These are phyloP conservation scores for Platycheirus albimanus DNA, from an alignment of 2,888 invertebrate species.

Conservation along the genomic window DNA sequence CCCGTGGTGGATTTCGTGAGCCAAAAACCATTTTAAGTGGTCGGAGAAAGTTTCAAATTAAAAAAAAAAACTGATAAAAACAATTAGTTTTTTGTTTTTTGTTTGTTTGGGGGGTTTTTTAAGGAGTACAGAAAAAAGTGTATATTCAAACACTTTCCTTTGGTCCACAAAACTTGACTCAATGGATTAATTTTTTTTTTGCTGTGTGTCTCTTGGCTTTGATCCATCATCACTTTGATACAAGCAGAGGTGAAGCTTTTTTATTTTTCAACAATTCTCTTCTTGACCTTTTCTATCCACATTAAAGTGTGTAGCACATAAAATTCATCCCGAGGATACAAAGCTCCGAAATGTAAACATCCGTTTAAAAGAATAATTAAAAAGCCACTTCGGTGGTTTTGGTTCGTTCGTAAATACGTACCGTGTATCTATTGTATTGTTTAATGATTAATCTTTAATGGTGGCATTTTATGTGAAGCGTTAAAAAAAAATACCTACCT, in stretches of 20 bases:
- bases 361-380: slow-evolving; percentile 45
- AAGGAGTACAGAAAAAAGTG: slow-evolving; percentile 25
- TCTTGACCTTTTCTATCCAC: slow-evolving; percentile 52
- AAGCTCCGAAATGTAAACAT: slow-evolving; percentile 48
- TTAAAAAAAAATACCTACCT: too few species aligned
- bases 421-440: not conserved
- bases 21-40: slow-evolving; percentile 16
- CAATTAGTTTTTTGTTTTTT: not conserved
- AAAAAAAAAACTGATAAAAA: not conserved
- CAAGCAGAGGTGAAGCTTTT: slow-evolving; percentile 18
- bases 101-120: too few species aligned
- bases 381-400: slow-evolving; percentile 11
- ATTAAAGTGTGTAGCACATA: slow-evolving; percentile 12
- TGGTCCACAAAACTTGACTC: slow-evolving; percentile 16
- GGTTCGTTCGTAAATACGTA: not conserved
- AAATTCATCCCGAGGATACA: slow-evolving; percentile 29
- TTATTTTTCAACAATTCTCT: slow-evolving; percentile 18
- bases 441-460: slow-evolving; percentile 25
- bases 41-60: slow-evolving; percentile 24
- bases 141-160: slow-evolving; percentile 11
- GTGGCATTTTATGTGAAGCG: not conserved
- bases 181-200: slow-evolving; percentile 28
- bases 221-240: slow-evolving; percentile 28
- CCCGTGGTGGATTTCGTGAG: slow-evolving; percentile 32
- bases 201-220: slow-evolving; percentile 55